Percentiles rank a stretch among this genome's conserved stretches.
Evolutionary conservation across 2,797 vertebrate genomes (phyloP).

Genomic region (Dendrocincla fuliginosa): DNA sequence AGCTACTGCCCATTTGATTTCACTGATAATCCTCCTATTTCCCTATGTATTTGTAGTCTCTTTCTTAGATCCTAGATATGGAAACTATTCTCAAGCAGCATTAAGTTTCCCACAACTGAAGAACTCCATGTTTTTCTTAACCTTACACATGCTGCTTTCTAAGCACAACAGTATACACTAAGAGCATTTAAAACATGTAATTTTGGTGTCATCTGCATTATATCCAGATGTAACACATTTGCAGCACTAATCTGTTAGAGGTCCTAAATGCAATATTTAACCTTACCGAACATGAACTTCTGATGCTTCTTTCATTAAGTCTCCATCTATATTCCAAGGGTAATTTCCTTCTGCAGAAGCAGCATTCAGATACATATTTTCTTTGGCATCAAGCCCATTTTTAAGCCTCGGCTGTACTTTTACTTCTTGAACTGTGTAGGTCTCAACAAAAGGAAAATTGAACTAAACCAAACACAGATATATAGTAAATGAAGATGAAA

Average conservation of each 20-base stretch:
- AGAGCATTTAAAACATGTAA: neutral
- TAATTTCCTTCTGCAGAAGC: slow-evolving; percentile 75
- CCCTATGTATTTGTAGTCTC: neutral
- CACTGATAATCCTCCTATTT: neutral
- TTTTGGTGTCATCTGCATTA: neutral
- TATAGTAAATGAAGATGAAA: neutral
- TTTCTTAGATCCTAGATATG: neutral
- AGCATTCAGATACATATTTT: slow-evolving; percentile 58
- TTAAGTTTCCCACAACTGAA: neutral
- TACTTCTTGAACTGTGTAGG: slow-evolving; percentile 84
- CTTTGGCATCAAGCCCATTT: slow-evolving; percentile 56
- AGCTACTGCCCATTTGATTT: neutral
- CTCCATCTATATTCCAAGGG: slow-evolving; percentile 94
- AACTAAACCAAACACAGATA: slow-evolving; percentile 81
- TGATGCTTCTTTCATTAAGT: slow-evolving; percentile 84
- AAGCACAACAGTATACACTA: neutral
- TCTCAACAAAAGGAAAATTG: slow-evolving; percentile 92
- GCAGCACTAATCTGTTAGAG: neutral
- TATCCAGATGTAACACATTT: neutral
- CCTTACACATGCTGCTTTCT: neutral
- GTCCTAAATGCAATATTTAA: neutral
- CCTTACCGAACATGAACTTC: slow-evolving; percentile 87
- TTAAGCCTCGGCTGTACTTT: slow-evolving; percentile 75
- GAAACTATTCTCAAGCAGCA: neutral
- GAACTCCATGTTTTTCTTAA: neutral